Conservation (phyloP, 2,797 vertebrate species). For the Serranus cabrilla region DNA sequence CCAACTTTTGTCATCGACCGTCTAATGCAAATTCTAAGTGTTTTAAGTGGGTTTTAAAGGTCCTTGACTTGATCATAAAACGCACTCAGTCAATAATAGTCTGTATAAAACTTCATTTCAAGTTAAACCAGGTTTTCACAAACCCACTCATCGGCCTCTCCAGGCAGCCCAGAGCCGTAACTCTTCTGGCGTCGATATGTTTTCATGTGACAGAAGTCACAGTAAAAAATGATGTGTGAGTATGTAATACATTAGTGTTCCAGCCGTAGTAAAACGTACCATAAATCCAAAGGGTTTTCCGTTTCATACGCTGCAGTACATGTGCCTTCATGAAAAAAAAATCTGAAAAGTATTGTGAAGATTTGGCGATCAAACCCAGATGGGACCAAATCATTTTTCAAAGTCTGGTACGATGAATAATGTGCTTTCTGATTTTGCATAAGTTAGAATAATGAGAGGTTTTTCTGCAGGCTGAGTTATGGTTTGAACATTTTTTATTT, state of each 20-base stretch:
- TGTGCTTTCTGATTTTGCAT: slow-evolving; percentile 55
- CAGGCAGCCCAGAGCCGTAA: slow-evolving; percentile 35
- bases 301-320: slow-evolving; percentile 57
- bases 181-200: slow-evolving; percentile 62
- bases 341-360: slow-evolving; percentile 54
- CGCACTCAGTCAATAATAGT: slow-evolving; percentile 28
- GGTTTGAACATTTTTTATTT: slow-evolving; percentile 21
- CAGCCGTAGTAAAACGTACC: slow-evolving; percentile 65
- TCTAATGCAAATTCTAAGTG: slow-evolving; percentile 25
- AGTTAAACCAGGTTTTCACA: slow-evolving; percentile 49
- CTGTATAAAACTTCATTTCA: slow-evolving; percentile 38
- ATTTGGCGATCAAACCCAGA: slow-evolving; percentile 74
- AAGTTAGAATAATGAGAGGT: slow-evolving; percentile 47
- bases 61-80: slow-evolving; percentile 48
- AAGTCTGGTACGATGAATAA: slow-evolving; percentile 56
- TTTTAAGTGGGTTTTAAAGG: slow-evolving; percentile 45
- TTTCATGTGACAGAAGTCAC: slow-evolving; percentile 68
- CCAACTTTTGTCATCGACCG: slow-evolving; percentile 17
- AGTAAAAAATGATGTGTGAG: slow-evolving; percentile 68
- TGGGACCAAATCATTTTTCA: slow-evolving; percentile 69
- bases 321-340: slow-evolving; percentile 46
- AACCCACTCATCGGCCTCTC: slow-evolving; percentile 41
- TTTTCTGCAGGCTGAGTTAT: slow-evolving; percentile 23
- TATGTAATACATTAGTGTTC: slow-evolving; percentile 70
- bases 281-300: slow-evolving; percentile 71